A percentile compares a stretch with the other conserved stretches of the same genome.
phyloP scores from a whole-genome alignment of 1,140 invertebrate genomes.

The Drosophila bipectinata region DNA sequence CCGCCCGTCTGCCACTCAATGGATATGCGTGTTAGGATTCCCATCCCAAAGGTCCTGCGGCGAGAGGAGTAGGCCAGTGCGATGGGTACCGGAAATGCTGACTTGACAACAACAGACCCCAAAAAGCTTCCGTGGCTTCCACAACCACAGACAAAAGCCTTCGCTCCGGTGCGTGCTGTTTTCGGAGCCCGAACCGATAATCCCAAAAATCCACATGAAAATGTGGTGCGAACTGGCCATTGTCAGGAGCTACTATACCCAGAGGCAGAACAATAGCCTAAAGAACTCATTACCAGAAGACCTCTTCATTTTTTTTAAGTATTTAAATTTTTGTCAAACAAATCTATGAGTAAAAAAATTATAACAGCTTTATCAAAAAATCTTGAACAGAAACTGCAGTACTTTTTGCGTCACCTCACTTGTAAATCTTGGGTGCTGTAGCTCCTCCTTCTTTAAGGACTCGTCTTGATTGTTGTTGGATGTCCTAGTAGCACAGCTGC shows the following conservation, averaged over 20 bases:
- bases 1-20: slow-evolving; percentile 12
- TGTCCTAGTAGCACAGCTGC: slow-evolving; percentile 9
- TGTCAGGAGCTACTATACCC: not conserved
- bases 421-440: not conserved
- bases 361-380: too few species aligned
- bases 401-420: too few species aligned
- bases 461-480: not conserved
- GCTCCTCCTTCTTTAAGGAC: slow-evolving; percentile 5
- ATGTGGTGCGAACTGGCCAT: slow-evolving; percentile 11
- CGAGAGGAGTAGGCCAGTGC: not conserved
- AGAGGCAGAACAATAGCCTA: not conserved
- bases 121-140: slow-evolving; percentile 39
- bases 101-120: slow-evolving; percentile 48
- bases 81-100: slow-evolving; percentile 42
- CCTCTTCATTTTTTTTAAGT: not conserved
- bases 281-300: not conserved
- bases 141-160: slow-evolving; percentile 19
- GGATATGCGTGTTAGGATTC: slow-evolving; percentile 32
- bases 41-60: slow-evolving; percentile 3
- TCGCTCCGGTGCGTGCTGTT: slow-evolving; percentile 20
- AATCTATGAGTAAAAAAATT: too few species aligned
- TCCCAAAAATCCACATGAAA: slow-evolving; percentile 54
- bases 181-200: slow-evolving; percentile 36
- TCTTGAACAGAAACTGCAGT: too few species aligned
- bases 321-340: too few species aligned